Evolutionary conservation across 2,113 vertebrate species (phyloP).

Genomic region (Vimba vimba): DNA sequence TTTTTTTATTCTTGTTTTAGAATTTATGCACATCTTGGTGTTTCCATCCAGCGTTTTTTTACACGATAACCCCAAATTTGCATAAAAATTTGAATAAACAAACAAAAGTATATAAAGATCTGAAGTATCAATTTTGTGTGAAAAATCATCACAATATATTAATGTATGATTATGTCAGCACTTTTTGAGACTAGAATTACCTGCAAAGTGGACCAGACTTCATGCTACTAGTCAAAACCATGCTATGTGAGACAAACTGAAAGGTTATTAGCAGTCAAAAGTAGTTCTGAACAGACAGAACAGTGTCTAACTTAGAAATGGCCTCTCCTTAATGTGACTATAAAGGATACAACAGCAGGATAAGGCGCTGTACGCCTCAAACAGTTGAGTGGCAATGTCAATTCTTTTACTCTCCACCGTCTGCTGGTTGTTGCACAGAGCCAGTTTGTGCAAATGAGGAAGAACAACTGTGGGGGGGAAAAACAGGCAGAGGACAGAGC

Average conservation of each 20-base stretch:
- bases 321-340: no score
- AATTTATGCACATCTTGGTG: no score
- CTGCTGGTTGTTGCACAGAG: slow-evolving; percentile 94
- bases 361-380: slow-evolving; percentile 97
- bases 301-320: neutral
- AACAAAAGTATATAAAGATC: neutral
- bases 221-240: neutral
- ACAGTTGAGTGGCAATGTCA: slow-evolving; percentile 94
- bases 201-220: neutral
- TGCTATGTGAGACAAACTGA: neutral
- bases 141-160: no score
- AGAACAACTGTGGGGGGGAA: slow-evolving; percentile 85
- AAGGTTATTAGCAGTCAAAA: neutral
- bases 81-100: neutral
- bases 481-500: slow-evolving; percentile 21
- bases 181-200: neutral
- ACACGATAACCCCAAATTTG: no score
- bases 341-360: slow-evolving; percentile 99
- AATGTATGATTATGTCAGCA: no score
- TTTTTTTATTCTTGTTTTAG: no score
- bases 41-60: no score
- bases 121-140: no score
- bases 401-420: slow-evolving; percentile 89
- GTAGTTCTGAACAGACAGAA: neutral
- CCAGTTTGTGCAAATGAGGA: slow-evolving; percentile 95